Conservation (phyloP, 2,113 vertebrate species). For the Delphinus delphis region DNA sequence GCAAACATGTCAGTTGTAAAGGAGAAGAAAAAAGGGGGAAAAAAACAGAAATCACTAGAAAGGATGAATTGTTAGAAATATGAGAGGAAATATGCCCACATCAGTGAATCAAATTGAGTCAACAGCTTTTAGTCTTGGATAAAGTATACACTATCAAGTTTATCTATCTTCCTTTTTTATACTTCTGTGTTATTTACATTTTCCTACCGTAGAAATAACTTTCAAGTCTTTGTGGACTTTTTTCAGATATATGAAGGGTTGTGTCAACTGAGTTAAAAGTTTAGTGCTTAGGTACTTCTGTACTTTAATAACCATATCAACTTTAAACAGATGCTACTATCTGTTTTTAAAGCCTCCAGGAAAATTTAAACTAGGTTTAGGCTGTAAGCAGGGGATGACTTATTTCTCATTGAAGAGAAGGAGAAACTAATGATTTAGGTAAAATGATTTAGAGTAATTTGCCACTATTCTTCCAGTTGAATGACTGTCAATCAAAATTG, state of each 20-base stretch:
- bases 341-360: constrained; percentile 48
- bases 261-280: constrained; percentile 24
- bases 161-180: not conserved
- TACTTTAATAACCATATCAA: constrained; percentile 23
- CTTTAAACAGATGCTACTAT: constrained; percentile 49
- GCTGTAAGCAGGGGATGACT: not conserved
- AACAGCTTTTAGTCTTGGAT: not conserved
- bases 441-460: not conserved
- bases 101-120: not conserved
- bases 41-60: not conserved
- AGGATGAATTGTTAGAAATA: not conserved
- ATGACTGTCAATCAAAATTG: not conserved
- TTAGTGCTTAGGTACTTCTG: constrained; percentile 31
- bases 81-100: fast-evolving
- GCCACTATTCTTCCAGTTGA: not conserved
- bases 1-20: not conserved
- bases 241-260: not conserved
- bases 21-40: not conserved
- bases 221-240: not conserved
- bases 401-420: constrained; percentile 1
- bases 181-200: not conserved
- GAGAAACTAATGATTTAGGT: not conserved
- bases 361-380: constrained; percentile 40
- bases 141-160: not conserved
- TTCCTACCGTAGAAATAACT: not conserved